These are phyloP conservation scores for Subanguina moxae DNA, from an alignment of 1,140 invertebrate species.

Conservation along the genomic window DNA sequence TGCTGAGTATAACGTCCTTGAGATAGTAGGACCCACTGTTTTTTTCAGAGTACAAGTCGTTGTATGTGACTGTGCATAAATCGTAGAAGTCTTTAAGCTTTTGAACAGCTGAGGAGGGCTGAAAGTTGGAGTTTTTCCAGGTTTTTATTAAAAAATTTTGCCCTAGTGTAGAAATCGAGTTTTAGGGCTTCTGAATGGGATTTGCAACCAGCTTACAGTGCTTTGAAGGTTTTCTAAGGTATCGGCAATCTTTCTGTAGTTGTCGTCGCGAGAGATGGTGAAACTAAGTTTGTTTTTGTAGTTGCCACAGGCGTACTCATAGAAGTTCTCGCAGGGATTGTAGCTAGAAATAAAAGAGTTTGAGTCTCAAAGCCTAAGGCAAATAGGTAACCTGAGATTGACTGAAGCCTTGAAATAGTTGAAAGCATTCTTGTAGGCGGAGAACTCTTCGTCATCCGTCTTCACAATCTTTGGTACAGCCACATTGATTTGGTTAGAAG, in stretches of 20 bases:
- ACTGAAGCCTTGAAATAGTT: slow-evolving; percentile 2
- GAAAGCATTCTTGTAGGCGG: slow-evolving; percentile 4
- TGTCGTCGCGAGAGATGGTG: not conserved
- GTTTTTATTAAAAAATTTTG: too few species aligned
- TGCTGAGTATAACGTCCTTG: not conserved
- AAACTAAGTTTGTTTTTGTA: slow-evolving; percentile 21
- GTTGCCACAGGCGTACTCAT: slow-evolving; percentile 31
- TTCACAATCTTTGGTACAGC: not conserved
- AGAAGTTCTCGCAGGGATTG: slow-evolving; percentile 35
- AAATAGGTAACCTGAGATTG: not conserved
- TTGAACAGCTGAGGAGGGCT: slow-evolving; percentile 1
- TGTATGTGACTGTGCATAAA: slow-evolving; percentile 2
- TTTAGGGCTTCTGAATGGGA: too few species aligned
- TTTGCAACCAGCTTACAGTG: not conserved
- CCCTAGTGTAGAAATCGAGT: too few species aligned
- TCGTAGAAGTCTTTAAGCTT: slow-evolving; percentile 2
- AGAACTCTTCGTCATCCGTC: slow-evolving; percentile 6
- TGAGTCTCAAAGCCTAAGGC: too few species aligned
- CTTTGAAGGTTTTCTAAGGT: not conserved
- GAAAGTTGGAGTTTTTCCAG: not conserved
- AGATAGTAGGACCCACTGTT: not conserved
- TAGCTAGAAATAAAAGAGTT: not conserved
- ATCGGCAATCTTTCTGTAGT: slow-evolving; percentile 9
- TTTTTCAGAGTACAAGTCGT: not conserved
- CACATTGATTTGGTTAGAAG: not conserved